Evolutionary conservation across 2,888 invertebrate species (phyloP), one percentile per base, ranked within the genome.

Genomic region (Omphaloscelis lunosa): DNA sequence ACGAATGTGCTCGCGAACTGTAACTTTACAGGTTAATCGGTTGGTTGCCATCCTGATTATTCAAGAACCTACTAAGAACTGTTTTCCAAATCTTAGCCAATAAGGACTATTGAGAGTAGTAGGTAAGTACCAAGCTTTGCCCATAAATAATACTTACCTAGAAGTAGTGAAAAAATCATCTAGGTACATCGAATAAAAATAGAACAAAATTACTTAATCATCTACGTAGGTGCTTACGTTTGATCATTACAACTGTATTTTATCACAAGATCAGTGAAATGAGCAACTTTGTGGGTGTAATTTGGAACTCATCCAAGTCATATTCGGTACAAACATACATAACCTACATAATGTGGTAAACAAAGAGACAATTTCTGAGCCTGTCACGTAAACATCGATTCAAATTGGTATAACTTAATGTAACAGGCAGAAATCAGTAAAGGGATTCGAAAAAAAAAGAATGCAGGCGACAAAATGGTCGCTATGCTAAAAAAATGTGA

Each of bases 401-500:
- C 67, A 86, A 88, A 87, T 80, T 78, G 77, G 81, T 81, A 65
- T 75, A 86, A 85, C 72, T 84, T 85, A 86, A 82, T 87, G 83
- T 85, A 77, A 84, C 78, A 86, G 76, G 84, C 86, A 89, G 85
- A 88, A 86, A 89, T 88, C 78, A 77, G 75, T 81, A 71, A 84
- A 84, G 69, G 84, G 82, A 88, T 87, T 80, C 48, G 39, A 83
- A 85, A 88, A 66, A 90, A 90, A 89, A 90, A 86, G 87, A 89
- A 89, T 81, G 80, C 80, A 82, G 79, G 85, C 86, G 90, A 92
- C 92, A 93, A 93, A 93, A 94, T 93, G 93, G 94, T 91, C 84
- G 93, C 83, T 80, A 89, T 89, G 91, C 91, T 91, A 94, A 95
- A 93, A 93, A 93, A 91, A 90, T 81, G 83, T 86, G 90, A 89